These are phyloP conservation scores for Miltochrista miniata DNA, from an alignment of 2,888 invertebrate genomes.

Conservation along the genomic window DNA sequence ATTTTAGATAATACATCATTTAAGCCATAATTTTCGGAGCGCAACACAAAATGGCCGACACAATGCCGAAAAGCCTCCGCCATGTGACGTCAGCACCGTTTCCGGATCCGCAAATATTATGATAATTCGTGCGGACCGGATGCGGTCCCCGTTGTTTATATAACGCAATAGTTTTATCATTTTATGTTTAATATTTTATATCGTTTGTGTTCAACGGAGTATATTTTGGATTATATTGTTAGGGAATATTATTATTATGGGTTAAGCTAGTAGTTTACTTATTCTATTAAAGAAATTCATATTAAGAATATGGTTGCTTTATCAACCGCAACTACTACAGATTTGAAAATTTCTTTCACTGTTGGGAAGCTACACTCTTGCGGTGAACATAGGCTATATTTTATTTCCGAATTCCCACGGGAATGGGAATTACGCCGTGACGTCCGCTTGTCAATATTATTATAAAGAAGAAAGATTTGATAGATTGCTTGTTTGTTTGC, in stretches of 20 bases:
- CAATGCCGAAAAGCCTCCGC: slow-evolving; percentile 33
- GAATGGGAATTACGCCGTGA: no score
- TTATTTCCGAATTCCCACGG: no score
- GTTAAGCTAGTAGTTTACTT: background rate
- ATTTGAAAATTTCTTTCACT: no score
- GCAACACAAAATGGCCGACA: slow-evolving; percentile 27
- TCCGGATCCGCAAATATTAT: slow-evolving; percentile 50
- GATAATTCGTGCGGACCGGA: slow-evolving; percentile 44
- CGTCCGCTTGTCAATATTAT: no score
- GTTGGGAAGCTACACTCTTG: no score
- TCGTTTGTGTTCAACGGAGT: slow-evolving; percentile 12
- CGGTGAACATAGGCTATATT: no score
- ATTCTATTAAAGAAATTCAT: no score
- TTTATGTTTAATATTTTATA: slow-evolving; percentile 30
- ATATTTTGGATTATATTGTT: slow-evolving; percentile 1
- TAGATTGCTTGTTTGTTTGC: no score
- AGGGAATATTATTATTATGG: background rate
- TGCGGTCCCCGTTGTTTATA: slow-evolving; percentile 32
- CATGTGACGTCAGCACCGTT: slow-evolving; percentile 38
- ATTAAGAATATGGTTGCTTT: no score
- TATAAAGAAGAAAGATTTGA: no score
- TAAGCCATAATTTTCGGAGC: slow-evolving; percentile 5
- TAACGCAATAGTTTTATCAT: slow-evolving; percentile 37
- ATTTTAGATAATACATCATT: slow-evolving; percentile 6
- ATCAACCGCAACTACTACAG: no score